These are phyloP conservation scores for Argopecten irradians DNA, from an alignment of 1,140 invertebrate genomes.

Conservation along the genomic window DNA sequence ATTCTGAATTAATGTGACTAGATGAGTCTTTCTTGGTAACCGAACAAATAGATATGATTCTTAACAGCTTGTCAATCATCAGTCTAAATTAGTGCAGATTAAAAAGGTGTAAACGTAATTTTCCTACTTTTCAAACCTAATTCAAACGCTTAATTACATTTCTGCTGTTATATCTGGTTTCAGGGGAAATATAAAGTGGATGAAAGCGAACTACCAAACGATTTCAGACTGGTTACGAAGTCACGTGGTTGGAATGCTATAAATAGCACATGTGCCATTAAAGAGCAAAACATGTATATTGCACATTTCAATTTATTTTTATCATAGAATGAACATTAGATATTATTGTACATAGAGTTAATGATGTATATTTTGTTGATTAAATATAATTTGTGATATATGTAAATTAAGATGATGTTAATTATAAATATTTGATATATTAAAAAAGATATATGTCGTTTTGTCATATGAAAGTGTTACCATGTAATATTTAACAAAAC, in stretches of 20 bases:
- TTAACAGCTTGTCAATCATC: not conserved
- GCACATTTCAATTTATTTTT: slow-evolving; percentile 1
- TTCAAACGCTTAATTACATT: not conserved
- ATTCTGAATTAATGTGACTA: too few species aligned
- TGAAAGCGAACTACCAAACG: slow-evolving; percentile 63
- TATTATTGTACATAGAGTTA: not conserved
- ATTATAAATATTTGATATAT: not conserved
- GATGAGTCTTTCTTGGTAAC: not conserved
- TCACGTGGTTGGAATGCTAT: slow-evolving; percentile 55
- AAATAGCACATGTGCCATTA: slow-evolving; percentile 9
- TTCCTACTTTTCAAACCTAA: not conserved
- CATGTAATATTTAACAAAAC: not conserved
- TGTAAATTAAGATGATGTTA: not conserved
- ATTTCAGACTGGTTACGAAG: slow-evolving; percentile 61
- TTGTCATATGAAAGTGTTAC: too few species aligned
- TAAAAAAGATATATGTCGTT: too few species aligned
- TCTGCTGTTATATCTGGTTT: slow-evolving; percentile 37
- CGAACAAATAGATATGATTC: not conserved
- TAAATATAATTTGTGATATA: not conserved
- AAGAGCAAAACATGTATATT: not conserved
- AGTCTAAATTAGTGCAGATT: not conserved
- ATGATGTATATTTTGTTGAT: slow-evolving; percentile 7
- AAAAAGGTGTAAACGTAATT: not conserved
- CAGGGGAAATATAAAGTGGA: slow-evolving; percentile 72
- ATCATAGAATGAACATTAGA: not conserved